These are phyloP conservation scores for Hemitrygon akajei DNA, from an alignment of 2,797 vertebrate species.

Conservation along the genomic window DNA sequence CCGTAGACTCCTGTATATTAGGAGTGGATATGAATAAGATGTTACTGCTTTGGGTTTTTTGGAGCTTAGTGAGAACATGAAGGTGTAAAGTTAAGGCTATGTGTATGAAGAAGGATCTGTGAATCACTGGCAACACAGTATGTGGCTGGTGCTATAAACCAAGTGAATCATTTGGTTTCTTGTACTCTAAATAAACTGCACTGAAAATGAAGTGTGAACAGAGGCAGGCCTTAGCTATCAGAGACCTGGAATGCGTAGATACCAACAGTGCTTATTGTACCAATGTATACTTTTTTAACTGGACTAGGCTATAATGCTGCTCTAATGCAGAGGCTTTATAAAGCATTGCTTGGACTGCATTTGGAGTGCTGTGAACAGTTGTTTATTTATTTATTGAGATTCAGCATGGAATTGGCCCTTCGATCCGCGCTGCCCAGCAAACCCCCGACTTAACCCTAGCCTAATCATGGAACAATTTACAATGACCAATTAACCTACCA, in stretches of 20 bases:
- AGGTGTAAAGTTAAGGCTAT: slow-evolving; percentile 31
- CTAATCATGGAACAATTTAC: too few species aligned
- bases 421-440: too few species aligned
- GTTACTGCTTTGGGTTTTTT: neutral
- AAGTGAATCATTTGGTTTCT: slow-evolving; percentile 21
- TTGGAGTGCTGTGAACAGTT: too few species aligned
- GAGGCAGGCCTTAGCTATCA: neutral
- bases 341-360: too few species aligned
- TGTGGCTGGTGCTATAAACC: slow-evolving; percentile 26
- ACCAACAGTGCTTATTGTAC: neutral
- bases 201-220: slow-evolving; percentile 34
- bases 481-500: too few species aligned
- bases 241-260: neutral
- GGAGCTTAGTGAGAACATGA: neutral
- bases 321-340: too few species aligned
- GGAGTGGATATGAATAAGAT: slow-evolving; percentile 16
- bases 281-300: neutral
- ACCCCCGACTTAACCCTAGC: too few species aligned
- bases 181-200: slow-evolving; percentile 23
- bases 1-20: neutral
- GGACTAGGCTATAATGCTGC: neutral
- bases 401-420: too few species aligned
- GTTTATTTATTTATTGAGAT: too few species aligned
- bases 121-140: slow-evolving; percentile 33
- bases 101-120: slow-evolving; percentile 27